Evolutionary conservation across 2,888 invertebrate genomes (phyloP).

Genomic region (Catocala sponsa): DNA sequence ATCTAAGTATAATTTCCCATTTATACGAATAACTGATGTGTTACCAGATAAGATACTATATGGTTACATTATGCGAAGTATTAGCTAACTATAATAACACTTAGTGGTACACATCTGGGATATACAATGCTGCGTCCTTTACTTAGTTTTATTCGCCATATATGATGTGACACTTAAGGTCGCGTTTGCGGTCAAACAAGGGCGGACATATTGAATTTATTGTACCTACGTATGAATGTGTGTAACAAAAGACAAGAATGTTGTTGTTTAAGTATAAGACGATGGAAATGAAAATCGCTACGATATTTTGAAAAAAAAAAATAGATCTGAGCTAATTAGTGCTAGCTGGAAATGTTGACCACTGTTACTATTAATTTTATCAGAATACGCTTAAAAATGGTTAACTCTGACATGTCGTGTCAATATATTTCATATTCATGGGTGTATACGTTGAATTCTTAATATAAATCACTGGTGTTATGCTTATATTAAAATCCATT

Average conservation of each 20-base stretch:
- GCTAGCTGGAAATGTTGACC: too few species aligned
- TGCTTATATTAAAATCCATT: background rate
- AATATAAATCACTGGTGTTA: conserved; percentile 13
- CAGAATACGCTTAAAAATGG: too few species aligned
- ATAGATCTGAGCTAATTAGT: too few species aligned
- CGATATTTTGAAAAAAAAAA: too few species aligned
- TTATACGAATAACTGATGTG: too few species aligned
- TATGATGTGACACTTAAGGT: conserved; percentile 62
- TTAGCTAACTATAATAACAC: conserved; percentile 24
- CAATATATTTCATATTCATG: too few species aligned
- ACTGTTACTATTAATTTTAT: too few species aligned
- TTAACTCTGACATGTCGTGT: too few species aligned
- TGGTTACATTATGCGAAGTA: conserved; percentile 12
- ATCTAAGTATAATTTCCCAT: background rate
- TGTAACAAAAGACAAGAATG: background rate
- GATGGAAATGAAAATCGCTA: too few species aligned
- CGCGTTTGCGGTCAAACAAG: conserved; percentile 57
- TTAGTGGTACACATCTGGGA: conserved; percentile 39
- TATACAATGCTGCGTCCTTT: conserved; percentile 40
- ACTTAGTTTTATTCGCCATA: conserved; percentile 61
- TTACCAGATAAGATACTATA: too few species aligned
- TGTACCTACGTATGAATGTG: conserved; percentile 4
- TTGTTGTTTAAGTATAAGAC: background rate
- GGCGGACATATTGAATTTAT: conserved; percentile 36
- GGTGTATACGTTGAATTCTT: too few species aligned